Conservation (phyloP, 2,888 invertebrate genomes). For the Mesochorus sp. region DNA sequence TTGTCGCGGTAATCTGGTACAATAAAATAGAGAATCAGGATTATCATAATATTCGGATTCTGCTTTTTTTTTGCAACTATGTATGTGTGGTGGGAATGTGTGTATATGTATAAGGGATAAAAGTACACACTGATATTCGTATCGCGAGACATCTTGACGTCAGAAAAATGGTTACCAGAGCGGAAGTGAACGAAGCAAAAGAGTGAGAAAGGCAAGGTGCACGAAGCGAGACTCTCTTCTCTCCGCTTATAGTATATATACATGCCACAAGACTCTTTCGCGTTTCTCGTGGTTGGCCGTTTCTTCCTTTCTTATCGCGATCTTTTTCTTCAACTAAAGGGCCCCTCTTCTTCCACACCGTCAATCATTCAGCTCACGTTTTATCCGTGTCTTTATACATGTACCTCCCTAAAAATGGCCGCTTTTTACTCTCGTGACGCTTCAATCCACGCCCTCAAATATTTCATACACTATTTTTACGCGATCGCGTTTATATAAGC, state of each 20-base stretch:
- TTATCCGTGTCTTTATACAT: background rate
- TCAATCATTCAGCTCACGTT: conserved; percentile 56
- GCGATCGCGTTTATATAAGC: background rate
- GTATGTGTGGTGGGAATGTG: background rate
- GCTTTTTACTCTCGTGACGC: conserved; percentile 7
- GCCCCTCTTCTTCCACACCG: conserved; percentile 69
- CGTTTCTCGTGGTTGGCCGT: conserved; percentile 71
- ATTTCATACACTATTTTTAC: conserved; percentile 11
- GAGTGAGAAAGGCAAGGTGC: conserved; percentile 64
- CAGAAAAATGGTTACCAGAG: conserved; percentile 73
- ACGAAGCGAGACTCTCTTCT: conserved; percentile 65
- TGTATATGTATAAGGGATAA: background rate
- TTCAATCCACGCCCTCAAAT: conserved; percentile 43
- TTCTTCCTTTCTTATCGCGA: conserved; percentile 71
- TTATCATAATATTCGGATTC: conserved; percentile 42
- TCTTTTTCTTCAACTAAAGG: conserved; percentile 70
- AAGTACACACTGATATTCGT: conserved; percentile 27
- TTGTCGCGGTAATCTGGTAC: conserved; percentile 38
- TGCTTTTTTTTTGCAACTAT: background rate
- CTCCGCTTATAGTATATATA: conserved; percentile 12
- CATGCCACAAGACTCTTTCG: conserved; percentile 53
- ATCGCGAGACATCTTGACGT: conserved; percentile 55
- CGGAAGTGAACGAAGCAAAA: conserved; percentile 71
- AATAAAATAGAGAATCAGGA: conserved; percentile 8
- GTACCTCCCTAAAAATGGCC: conserved; percentile 60